Conservation (phyloP, 2,113 vertebrate genomes). For the Chloropsis hardwickii region DNA sequence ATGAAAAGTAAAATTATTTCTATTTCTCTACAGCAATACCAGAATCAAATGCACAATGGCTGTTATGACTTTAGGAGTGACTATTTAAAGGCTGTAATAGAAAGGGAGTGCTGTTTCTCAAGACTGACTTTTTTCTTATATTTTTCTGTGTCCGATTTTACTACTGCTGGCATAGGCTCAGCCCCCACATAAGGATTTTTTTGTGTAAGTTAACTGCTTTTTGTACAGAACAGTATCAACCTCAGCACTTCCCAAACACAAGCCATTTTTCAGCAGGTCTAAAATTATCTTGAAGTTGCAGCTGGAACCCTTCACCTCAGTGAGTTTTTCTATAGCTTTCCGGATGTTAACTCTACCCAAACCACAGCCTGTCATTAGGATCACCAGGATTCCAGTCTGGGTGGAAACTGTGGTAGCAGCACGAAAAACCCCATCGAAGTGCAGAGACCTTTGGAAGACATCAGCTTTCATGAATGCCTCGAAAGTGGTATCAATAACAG, state of each 20-base stretch:
- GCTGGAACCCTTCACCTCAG: conserved; percentile 14
- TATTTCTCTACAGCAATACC: not conserved
- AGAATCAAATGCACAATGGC: not conserved
- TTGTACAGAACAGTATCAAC: not conserved
- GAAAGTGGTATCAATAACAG: conserved; percentile 14
- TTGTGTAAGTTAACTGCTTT: conserved; percentile 9
- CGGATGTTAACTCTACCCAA: not conserved
- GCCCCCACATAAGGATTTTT: not conserved
- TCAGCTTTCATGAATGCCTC: not conserved
- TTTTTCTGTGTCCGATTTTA: conserved; percentile 52
- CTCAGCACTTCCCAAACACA: not conserved
- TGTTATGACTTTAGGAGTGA: not conserved
- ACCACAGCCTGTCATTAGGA: not conserved
- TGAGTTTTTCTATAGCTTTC: conserved; percentile 19
- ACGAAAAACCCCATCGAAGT: not conserved
- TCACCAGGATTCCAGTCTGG: not conserved
- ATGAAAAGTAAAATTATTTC: not conserved
- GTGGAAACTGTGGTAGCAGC: not conserved
- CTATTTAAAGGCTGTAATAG: not conserved
- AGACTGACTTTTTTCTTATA: not conserved
- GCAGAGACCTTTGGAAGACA: not conserved
- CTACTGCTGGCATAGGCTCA: conserved; percentile 41
- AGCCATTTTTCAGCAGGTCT: conserved; percentile 11
- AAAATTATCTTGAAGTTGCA: conserved; percentile 18
- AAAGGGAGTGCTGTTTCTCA: not conserved